Base-by-base conservation (phyloP, 2,113 vertebrate species). In the Eublepharis macularius region DNA sequence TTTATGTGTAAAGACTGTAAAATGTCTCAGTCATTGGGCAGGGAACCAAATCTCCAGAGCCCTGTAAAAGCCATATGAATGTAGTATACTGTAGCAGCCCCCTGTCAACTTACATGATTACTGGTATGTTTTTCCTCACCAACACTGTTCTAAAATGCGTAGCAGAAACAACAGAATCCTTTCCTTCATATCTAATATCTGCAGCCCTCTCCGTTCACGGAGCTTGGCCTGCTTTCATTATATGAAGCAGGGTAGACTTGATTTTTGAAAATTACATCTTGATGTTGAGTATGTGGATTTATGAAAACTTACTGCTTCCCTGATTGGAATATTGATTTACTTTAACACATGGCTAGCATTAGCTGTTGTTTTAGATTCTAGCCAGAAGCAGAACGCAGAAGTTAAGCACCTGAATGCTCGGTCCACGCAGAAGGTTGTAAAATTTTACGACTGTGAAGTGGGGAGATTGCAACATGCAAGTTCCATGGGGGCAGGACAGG, bases 391-490 rank as follows among this genome's bases (percentile, higher is more conserved):
- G 87, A 96, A 95, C 75, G 85, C 24, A 88, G 91, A 91, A 85
- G 88, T 95, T 95, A 95, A 93, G 92, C 90, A 94, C 94, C 92
- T 93, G 93, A 96, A 96, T 92, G 93, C 95, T 95, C 95, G 90
- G 90, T 90, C 93, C 91, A 95, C 94, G 89, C 90, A 93, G 91
- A 88, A 93, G 92, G 87, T 57, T 83, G 80, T 96, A 94, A 96
- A 95, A 34, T 95, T 96, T 95, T 96, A 95, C 4, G 86, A 51
- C 85, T 79, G 24, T 82, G 65, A 92, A 82, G 88, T 80, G 89
- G 93, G 84, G 88, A 94, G 91, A 94, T 89, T 93, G 92, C 82
- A 93, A 94, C 91, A 94, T 86, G 51, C 86, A 94, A 80, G 83
- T 90, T 93, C 51, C 65, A 84, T 92, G 94, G 90, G 26, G 41